Conservation (phyloP, 2,888 invertebrate genomes). For the Eurytoma californica region DNA sequence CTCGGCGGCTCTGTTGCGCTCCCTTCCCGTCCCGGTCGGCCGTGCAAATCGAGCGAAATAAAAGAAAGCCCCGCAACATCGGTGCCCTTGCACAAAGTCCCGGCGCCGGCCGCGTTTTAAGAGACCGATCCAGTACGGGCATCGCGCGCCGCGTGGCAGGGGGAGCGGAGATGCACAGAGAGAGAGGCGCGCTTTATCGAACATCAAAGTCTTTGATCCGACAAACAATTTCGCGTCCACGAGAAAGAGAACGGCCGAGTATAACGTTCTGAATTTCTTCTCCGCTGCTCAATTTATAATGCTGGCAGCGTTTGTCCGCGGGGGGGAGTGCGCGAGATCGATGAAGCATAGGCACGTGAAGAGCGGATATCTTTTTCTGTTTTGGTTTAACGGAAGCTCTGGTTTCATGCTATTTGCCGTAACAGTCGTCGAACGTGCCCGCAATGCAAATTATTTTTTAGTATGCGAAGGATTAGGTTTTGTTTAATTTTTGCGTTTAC, state of each 20-base stretch:
- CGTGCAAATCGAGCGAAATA: slow-evolving; percentile 15
- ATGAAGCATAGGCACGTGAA: slow-evolving; percentile 6
- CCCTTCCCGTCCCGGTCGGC: neutral
- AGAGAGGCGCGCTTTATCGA: slow-evolving; percentile 25
- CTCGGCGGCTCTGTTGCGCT: neutral
- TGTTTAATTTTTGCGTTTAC: neutral
- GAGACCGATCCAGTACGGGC: slow-evolving; percentile 29
- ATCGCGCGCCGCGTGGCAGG: neutral
- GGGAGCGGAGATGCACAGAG: neutral
- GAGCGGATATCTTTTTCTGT: neutral
- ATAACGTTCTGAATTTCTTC: slow-evolving; percentile 26
- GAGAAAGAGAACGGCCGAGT: slow-evolving; percentile 6
- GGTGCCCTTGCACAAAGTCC: slow-evolving; percentile 4
- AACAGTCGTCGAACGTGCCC: slow-evolving; percentile 4
- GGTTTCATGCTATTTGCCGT: slow-evolving; percentile 7
- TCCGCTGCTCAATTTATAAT: slow-evolving; percentile 45
- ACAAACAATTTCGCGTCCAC: slow-evolving; percentile 44
- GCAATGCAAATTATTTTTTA: neutral
- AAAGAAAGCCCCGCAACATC: slow-evolving; percentile 6
- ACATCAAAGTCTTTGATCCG: slow-evolving; percentile 46
- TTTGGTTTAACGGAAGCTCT: slow-evolving; percentile 39
- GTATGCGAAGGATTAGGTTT: neutral
- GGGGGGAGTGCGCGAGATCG: neutral
- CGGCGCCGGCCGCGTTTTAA: slow-evolving; percentile 6
- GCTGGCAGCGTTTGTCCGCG: slow-evolving; percentile 8